These are phyloP conservation scores for Drosophila rhopaloa DNA, from an alignment of 1,140 invertebrate genomes.

Conservation along the genomic window DNA sequence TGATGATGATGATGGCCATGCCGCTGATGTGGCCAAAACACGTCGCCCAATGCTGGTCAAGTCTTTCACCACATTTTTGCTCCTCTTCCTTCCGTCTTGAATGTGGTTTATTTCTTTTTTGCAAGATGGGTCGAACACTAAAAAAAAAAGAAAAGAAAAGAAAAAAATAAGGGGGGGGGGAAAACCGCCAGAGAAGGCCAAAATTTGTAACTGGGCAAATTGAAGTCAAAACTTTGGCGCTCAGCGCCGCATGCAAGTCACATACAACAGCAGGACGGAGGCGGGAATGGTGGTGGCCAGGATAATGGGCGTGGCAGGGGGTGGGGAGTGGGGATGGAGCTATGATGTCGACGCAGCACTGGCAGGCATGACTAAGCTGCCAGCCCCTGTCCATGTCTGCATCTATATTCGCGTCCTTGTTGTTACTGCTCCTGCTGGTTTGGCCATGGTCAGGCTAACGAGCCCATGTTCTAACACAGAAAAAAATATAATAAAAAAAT, in stretches of 20 bases:
- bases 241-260: constrained; percentile 72
- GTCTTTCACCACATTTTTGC: constrained; percentile 58
- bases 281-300: constrained; percentile 1
- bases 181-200: constrained; percentile 44
- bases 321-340: constrained; percentile 16
- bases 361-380: constrained; percentile 67
- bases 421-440: constrained; percentile 24
- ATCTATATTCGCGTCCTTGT: constrained; percentile 39
- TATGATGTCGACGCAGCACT: constrained; percentile 59
- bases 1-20: constrained; percentile 27
- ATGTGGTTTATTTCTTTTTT: constrained; percentile 20
- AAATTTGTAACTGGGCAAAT: constrained; percentile 75
- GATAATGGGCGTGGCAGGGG: constrained; percentile 5
- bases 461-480: constrained; percentile 13
- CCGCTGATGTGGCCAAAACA: constrained; percentile 61
- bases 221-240: constrained; percentile 76
- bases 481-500: background rate
- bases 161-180: background rate
- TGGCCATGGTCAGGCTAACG: constrained; percentile 56
- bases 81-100: constrained; percentile 23
- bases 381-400: constrained; percentile 28
- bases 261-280: constrained; percentile 43
- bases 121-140: constrained; percentile 15
- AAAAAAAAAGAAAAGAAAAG: constrained; percentile 13
- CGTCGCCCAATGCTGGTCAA: constrained; percentile 55